phyloP scores from a whole-genome alignment of 2,888 invertebrate genomes.

The Hypsopygia costalis region DNA sequence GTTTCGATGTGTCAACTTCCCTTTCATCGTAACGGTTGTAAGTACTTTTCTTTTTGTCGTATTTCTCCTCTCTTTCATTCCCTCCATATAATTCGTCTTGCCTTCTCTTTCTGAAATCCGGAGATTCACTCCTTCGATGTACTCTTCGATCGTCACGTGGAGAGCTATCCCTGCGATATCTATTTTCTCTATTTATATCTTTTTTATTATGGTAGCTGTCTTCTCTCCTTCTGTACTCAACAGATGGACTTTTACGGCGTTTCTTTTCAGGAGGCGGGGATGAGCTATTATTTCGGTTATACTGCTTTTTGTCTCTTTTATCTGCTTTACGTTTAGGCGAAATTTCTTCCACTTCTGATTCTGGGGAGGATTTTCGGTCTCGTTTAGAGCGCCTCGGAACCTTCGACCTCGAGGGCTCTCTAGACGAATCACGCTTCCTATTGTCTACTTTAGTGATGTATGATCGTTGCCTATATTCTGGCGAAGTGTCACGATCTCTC shows the following conservation, averaged over 20 bases:
- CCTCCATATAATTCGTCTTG: constrained; percentile 32
- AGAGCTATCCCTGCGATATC: constrained; percentile 34
- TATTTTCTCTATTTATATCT: constrained; percentile 27
- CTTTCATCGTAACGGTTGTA: constrained; percentile 44
- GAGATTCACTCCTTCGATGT: constrained; percentile 38
- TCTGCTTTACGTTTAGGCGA: constrained; percentile 31
- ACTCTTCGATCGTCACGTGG: constrained; percentile 36
- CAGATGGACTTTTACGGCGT: constrained; percentile 49
- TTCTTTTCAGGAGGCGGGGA: constrained; percentile 61
- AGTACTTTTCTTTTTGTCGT: constrained; percentile 25
- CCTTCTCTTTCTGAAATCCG: constrained; percentile 32
- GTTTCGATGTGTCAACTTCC: constrained; percentile 28
- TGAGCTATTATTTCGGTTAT: constrained; percentile 38
- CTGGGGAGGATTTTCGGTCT: constrained; percentile 40
- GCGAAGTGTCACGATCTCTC: constrained; percentile 37
- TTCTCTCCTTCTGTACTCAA: constrained; percentile 37
- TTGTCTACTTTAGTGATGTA: constrained; percentile 58
- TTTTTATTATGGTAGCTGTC: constrained; percentile 39
- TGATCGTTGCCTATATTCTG: constrained; percentile 49
- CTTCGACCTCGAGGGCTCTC: constrained; percentile 38
- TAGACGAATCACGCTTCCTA: constrained; percentile 42
- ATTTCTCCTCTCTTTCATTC: constrained; percentile 32
- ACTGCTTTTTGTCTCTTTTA: constrained; percentile 40
- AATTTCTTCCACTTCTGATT: constrained; percentile 44
- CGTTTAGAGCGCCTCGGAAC: constrained; percentile 42